Conservation (phyloP, 1,140 invertebrate genomes). For the Gerris buenoi region DNA sequence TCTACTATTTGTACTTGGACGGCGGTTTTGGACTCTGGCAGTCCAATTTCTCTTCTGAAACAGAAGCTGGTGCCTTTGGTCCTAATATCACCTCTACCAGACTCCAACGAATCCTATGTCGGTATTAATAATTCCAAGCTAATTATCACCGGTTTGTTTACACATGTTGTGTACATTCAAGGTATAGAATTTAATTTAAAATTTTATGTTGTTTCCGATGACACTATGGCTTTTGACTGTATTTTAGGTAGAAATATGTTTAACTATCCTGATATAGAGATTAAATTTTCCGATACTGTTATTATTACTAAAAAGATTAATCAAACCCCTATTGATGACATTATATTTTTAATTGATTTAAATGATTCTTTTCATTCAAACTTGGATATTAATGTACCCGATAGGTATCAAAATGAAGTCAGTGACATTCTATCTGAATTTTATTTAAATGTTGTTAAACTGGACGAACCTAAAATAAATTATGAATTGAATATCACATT, state of each 20-base stretch:
- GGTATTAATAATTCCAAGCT: not conserved
- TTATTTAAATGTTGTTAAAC: not conserved
- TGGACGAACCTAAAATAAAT: not conserved
- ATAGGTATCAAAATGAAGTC: not conserved
- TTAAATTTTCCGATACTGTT: not conserved
- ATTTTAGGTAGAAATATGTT: slow-evolving; percentile 1
- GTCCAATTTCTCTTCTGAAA: not conserved
- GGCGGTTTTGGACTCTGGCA: not conserved
- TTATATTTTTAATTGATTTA: not conserved
- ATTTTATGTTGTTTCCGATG: slow-evolving; percentile 1
- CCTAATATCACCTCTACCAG: not conserved
- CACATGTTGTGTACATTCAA: not conserved
- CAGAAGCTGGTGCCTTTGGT: not conserved
- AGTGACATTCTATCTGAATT: not conserved
- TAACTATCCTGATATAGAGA: not conserved
- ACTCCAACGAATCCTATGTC: not conserved
- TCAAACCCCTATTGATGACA: not conserved
- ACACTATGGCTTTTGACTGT: not conserved
- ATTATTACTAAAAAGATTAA: not conserved
- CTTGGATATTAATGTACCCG: not conserved
- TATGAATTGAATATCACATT: not conserved
- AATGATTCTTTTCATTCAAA: not conserved
- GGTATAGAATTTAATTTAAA: not conserved
- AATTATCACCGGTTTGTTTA: slow-evolving; percentile 2
- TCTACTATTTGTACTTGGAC: not conserved